Evolutionary conservation across 2,113 vertebrate species (phyloP), one percentile per base, ranked within the genome.

Genomic region (Romanogobio albipinnatus): DNA sequence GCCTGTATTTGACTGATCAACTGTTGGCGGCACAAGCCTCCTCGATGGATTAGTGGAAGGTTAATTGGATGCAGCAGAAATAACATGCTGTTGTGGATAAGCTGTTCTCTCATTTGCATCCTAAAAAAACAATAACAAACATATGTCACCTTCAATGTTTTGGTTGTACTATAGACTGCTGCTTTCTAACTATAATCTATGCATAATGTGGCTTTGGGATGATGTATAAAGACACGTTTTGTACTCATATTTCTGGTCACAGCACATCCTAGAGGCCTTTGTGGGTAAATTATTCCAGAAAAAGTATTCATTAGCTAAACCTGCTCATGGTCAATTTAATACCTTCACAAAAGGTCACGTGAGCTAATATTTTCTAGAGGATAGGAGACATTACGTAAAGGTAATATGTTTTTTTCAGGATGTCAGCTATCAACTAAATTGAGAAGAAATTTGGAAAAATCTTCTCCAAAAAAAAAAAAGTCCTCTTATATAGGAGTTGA

Each of bases 1-100:
- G 58, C 26, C 43, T 59, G 3, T 76, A 58, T 62, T 47, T 90
- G 91, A 91, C 92, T 87, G 92, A 93, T 94, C 91, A 91, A 90
- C 85, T 62, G 61, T 74, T 90, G 90, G 90, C 89, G 90, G 86
- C 85, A 77, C 68, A 83, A 86, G 64, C 84, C 70, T 87, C 90
- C 90, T 89, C 82, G 33, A 82, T 89, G 92, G 61, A 90, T 90
- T 91, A 91, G 89, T 92, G 88, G 90, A 88, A 80, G 89, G 92
- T 85, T 94, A 93, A 93, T 92, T 91, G 91, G 87, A 93, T 94
- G 89, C 86, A 88, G 87, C 88, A 90, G 83, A 93, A 92, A 93
- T 92, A 90, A 93, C 92, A 90, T 74, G 64, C 19, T 73, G 47
- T 71, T 81, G 58, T 88, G 81, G 66, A 56, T 64, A 87, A 82